Evolutionary conservation across 2,888 invertebrate species (phyloP), one percentile per base, ranked within the genome.

Genomic region (Cataglyphis cursor): DNA sequence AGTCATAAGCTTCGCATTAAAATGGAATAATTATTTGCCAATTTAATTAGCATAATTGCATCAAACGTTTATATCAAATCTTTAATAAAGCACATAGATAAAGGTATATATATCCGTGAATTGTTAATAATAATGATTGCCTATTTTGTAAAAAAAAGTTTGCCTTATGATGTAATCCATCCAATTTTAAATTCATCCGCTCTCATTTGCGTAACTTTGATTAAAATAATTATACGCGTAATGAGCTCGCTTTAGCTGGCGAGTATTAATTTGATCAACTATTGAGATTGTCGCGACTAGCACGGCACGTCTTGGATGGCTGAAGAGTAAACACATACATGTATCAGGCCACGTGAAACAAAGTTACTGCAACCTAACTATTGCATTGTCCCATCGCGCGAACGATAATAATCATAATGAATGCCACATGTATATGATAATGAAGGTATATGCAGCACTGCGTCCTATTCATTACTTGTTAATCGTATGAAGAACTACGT

Each of bases 311-410:
- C 51, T 76, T 76, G 38, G 5, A 8, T 38, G 28, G 8, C 21
- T 24, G 5, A 76, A 76, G 76, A 76, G 41, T 65, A 54, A 51
- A 4, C 35, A 15, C 44, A 74, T 75, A 35, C 18, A 51, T 62
- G 24, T 38, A 6, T 64, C 31, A 15, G 28, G 18, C 21, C 1
- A 0, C 44, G 15, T 51, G 24, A 64, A 76, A 76, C 75, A 76
- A 51, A 76, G 64, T 75, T 65, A 54, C 38, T 24, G 64, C 51
- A 64, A 64, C 35, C 64, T 65, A 76, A 65, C 51, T 76, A 59
- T 76, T 54, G 15, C 9, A 76, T 76, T 76, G 75, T 76, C 64
- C 38, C 64, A 9, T 38, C 75, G 28, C n/a, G 9, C 54, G 6
- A n/a, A 38, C 38, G 54, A 76, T 76, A 76, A 65, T 76, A 28